Percentiles rank a stretch among this genome's conserved stretches.
Conservation (phyloP, 2,888 invertebrate species). For the Conomelus anceps region DNA sequence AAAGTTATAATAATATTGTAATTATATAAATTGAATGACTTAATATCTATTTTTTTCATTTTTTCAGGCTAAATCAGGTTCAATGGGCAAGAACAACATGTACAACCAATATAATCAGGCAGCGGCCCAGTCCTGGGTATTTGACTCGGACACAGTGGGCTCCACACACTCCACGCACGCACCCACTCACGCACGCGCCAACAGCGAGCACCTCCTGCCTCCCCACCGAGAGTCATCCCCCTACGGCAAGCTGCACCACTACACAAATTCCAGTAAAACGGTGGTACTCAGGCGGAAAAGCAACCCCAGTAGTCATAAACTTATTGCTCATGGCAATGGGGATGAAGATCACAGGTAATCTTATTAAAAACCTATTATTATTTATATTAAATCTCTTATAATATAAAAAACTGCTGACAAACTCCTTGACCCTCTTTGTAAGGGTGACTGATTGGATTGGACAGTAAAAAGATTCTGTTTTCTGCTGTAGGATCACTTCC, state of each 20-base stretch:
- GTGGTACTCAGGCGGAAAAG: constrained; percentile 31
- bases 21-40: no score
- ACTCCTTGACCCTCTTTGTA: no score
- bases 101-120: constrained; percentile 39
- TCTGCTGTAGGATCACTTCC: no score
- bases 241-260: constrained; percentile 22
- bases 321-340: not conserved
- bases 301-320: constrained; percentile 38
- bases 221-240: no score
- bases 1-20: no score
- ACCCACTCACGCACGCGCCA: not conserved
- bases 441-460: no score
- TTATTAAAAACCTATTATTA: no score
- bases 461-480: no score
- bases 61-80: constrained; percentile 42
- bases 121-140: constrained; percentile 48
- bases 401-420: no score
- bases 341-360: not conserved
- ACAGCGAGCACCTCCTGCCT: constrained; percentile 14
- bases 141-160: constrained; percentile 41
- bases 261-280: constrained; percentile 19
- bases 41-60: constrained; percentile 13
- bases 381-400: no score
- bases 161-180: constrained; percentile 31
- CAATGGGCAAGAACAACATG: constrained; percentile 39